phyloP scores from a whole-genome alignment of 2,797 vertebrate species.

The Diplodus sargus region DNA sequence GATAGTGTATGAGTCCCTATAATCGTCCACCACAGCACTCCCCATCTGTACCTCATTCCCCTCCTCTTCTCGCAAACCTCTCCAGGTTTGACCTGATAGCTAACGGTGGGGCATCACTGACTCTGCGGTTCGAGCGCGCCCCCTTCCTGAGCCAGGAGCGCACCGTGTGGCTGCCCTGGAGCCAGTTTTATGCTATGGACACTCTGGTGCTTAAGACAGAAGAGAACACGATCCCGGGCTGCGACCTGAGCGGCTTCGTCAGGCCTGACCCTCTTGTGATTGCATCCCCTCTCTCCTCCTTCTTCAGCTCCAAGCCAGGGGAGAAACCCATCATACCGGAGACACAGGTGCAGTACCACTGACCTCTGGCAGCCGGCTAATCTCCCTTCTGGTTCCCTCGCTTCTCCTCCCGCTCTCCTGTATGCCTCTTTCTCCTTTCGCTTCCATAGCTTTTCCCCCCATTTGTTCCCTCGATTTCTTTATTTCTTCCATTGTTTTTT shows the following conservation, averaged over 20 bases:
- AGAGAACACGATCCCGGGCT: slow-evolving; percentile 99
- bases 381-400: slow-evolving; percentile 76
- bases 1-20: slow-evolving; percentile 56
- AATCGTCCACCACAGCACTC: slow-evolving; percentile 62
- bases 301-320: slow-evolving; percentile 94
- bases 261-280: slow-evolving; percentile 97
- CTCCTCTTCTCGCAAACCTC: slow-evolving; percentile 78
- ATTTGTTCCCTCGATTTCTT: slow-evolving; percentile 67
- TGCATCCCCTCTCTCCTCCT: slow-evolving; percentile 96
- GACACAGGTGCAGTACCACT: slow-evolving; percentile 92
- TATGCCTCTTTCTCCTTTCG: slow-evolving; percentile 64
- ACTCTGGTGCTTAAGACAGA: slow-evolving; percentile 98
- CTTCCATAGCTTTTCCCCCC: slow-evolving; percentile 61
- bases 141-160: slow-evolving; percentile 98
- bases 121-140: slow-evolving; percentile 95
- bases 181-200: slow-evolving; percentile 98
- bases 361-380: slow-evolving; percentile 81
- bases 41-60: slow-evolving; percentile 73
- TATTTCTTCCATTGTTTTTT: slow-evolving; percentile 76
- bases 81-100: slow-evolving; percentile 98
- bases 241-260: slow-evolving; percentile 97
- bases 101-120: slow-evolving; percentile 95
- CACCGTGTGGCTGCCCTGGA: slow-evolving; percentile 98
- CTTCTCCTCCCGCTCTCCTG: slow-evolving; percentile 66
- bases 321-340: slow-evolving; percentile 96